A percentile compares a stretch with the other conserved stretches of the same genome.
Evolutionary conservation across 2,888 invertebrate genomes (phyloP).

Genomic region (Tipula helvola): DNA sequence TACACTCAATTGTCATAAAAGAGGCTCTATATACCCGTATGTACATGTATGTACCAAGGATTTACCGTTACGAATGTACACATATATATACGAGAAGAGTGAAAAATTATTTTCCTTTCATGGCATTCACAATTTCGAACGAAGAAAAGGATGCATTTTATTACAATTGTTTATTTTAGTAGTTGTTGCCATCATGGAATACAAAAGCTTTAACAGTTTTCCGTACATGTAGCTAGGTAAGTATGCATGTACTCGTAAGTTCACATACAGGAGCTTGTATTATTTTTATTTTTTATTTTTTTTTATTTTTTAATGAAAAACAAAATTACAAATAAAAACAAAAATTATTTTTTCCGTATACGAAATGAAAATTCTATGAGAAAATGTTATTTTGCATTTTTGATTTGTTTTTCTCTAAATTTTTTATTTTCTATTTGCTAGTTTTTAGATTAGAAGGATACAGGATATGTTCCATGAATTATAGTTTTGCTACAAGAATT

Average conservation of each 20-base stretch:
- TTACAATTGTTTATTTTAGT: background rate
- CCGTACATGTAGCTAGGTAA: too few relatives aligned
- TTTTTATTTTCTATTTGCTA: background rate
- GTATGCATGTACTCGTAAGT: too few relatives aligned
- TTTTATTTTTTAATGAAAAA: background rate
- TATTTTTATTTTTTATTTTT: too few relatives aligned
- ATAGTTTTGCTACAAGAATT: background rate
- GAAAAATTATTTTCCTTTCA: background rate
- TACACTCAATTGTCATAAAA: background rate
- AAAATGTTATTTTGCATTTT: background rate
- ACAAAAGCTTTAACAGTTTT: background rate
- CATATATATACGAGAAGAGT: background rate
- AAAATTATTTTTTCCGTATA: background rate
- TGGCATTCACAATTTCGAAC: background rate
- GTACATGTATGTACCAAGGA: background rate
- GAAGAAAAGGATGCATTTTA: background rate
- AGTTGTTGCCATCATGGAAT: background rate
- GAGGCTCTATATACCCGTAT: too few relatives aligned
- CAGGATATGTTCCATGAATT: background rate
- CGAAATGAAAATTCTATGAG: background rate
- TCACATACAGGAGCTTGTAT: background rate
- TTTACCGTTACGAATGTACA: too few relatives aligned
- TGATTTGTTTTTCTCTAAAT: background rate
- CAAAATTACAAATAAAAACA: too few relatives aligned
- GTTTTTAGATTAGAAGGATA: background rate